Evolutionary conservation across 2,888 invertebrate genomes (phyloP), one percentile per base, ranked within the genome.

Genomic region (Rhamnusium bicolor): DNA sequence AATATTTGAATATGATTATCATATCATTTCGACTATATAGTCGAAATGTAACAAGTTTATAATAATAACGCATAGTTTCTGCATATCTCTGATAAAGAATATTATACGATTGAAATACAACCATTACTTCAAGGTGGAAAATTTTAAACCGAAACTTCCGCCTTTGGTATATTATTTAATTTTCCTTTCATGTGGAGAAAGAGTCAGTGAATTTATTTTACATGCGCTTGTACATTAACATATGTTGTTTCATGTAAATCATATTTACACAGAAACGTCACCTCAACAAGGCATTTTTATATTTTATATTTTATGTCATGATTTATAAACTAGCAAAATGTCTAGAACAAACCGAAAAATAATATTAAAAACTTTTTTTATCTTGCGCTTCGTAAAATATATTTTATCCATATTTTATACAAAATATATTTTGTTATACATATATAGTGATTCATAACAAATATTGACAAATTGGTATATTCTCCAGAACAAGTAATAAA

Each of bases 181-280:
- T 21, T 4, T 21, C 24, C 19, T 10, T 51, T 51, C 18, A 51
- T 1, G 51, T 2, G 2, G 19, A 0, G 53, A 24, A 53, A 40
- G n/a, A 40, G 40, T 40, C 40, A 40, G 12, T 53, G 24, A 53
- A 53, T 53, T 53, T 53, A n/a, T 10, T n/a, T 53, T 53, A 24
- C 24, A 53, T 6, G 24, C n/a, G 53, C 24, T 53, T 53, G 0
- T 10, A 19, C 19, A 53, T 53, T 53, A 53, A 12, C 24, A 40
- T 24, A 19, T 24, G 24, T 24, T 53, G n/a, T 19, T 53, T 21
- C 53, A 53, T 53, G 24, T 21, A 53, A 53, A 53, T 53, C 19
- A 53, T 53, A 53, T 53, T 53, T 19, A n/a, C 53, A 24, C 6
- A n/a, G 53, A 12, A 10, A 8, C 10, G 53, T 21, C 53, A n/a